These are phyloP conservation scores for Alosa alosa DNA, from an alignment of 2,113 vertebrate species.

Conservation along the genomic window DNA sequence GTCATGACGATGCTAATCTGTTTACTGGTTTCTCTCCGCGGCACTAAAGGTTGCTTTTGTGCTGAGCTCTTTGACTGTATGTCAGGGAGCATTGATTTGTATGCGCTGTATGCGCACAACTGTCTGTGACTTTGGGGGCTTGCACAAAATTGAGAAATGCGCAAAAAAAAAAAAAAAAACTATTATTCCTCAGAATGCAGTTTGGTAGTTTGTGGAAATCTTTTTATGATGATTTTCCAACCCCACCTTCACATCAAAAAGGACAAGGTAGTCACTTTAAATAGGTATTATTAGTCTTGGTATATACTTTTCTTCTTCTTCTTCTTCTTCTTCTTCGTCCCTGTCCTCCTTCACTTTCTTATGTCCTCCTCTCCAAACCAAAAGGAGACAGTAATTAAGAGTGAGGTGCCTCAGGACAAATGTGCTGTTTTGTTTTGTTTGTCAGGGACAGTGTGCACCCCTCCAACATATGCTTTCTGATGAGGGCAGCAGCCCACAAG, in stretches of 20 bases:
- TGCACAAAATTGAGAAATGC: slow-evolving; percentile 19
- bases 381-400: not conserved
- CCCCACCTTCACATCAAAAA: not conserved
- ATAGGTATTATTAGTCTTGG: not conserved
- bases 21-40: slow-evolving; percentile 66
- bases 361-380: not conserved
- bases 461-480: slow-evolving; percentile 6
- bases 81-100: slow-evolving; percentile 59
- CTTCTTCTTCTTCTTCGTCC: not conserved
- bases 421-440: not conserved
- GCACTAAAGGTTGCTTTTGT: slow-evolving; percentile 72
- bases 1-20: slow-evolving; percentile 74
- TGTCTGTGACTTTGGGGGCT: slow-evolving; percentile 9
- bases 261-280: not conserved
- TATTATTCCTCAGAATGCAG: not conserved
- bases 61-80: slow-evolving; percentile 60
- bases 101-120: not conserved
- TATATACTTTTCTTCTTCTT: not conserved
- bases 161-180: not conserved
- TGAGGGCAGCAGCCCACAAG: not conserved
- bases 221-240: not conserved
- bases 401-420: slow-evolving; percentile 3
- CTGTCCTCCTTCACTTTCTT: not conserved
- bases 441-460: slow-evolving; percentile 3
- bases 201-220: slow-evolving; percentile 3